Conservation (phyloP, 2,888 invertebrate genomes). For the Halocaridina rubra region DNA sequence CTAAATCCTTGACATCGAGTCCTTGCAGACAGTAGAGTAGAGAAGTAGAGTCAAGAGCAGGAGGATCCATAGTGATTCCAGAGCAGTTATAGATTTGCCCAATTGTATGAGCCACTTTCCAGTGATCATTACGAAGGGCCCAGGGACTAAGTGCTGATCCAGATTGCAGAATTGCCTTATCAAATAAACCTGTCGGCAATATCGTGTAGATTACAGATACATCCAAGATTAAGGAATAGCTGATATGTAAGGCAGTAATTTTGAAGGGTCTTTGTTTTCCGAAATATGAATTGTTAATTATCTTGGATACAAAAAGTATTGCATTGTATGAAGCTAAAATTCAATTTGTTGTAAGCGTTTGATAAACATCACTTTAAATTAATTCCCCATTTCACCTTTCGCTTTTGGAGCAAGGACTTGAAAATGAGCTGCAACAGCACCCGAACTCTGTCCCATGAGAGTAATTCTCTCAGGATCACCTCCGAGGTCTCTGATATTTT, state of each 20-base stretch:
- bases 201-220: too few relatives aligned
- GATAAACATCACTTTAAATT: too few relatives aligned
- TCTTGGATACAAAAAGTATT: too few relatives aligned
- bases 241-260: too few relatives aligned
- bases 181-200: conserved; percentile 2
- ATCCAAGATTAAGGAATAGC: too few relatives aligned
- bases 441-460: conserved; percentile 22
- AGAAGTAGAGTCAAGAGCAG: not conserved
- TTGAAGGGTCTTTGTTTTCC: too few relatives aligned
- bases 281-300: too few relatives aligned
- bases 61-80: not conserved
- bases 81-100: not conserved
- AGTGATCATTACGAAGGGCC: not conserved
- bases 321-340: too few relatives aligned
- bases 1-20: not conserved
- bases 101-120: not conserved
- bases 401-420: conserved; percentile 22
- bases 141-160: not conserved
- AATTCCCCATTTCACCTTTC: too few relatives aligned
- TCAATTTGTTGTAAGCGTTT: too few relatives aligned
- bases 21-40: not conserved
- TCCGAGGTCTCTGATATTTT: conserved; percentile 32
- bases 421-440: conserved; percentile 19
- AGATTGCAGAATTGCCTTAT: conserved; percentile 5
- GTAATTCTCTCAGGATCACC: conserved; percentile 37